Conservation (phyloP, 2,797 vertebrate genomes). For the Pogonophryne albipinna region DNA sequence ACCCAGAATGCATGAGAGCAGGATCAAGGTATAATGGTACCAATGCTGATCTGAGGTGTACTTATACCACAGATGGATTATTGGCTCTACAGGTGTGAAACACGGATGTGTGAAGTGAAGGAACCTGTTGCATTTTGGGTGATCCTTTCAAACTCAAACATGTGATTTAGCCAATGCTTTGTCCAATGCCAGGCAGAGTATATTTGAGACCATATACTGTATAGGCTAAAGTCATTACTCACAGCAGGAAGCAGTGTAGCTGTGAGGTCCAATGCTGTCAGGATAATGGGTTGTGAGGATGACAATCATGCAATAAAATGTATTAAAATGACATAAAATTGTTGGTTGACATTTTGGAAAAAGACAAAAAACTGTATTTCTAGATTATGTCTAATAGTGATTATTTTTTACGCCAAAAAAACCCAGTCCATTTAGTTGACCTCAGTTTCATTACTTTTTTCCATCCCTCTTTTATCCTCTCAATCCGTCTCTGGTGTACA, state of each 20-base stretch:
- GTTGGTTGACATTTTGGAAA: neutral
- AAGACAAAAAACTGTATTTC: neutral
- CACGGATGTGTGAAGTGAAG: neutral
- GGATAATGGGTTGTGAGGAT: too few relatives aligned
- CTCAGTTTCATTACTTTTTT: neutral
- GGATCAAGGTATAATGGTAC: neutral
- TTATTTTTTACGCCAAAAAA: conserved; percentile 5
- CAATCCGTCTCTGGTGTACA: conserved; percentile 4
- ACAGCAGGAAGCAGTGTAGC: neutral
- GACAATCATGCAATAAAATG: too few relatives aligned
- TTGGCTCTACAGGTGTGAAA: neutral
- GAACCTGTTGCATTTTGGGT: conserved; percentile 11
- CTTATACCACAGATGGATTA: neutral
- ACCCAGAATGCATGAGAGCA: neutral
- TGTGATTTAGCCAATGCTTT: neutral
- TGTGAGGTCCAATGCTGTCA: neutral
- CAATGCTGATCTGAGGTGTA: too few relatives aligned
- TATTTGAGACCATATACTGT: neutral
- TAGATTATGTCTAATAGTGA: neutral
- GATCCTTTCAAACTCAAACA: conserved; percentile 4
- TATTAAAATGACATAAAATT: too few relatives aligned
- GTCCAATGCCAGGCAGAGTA: neutral
- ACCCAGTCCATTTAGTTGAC: neutral
- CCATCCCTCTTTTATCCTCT: conserved; percentile 1
- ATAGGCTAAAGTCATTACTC: neutral